A percentile compares a stretch with the other conserved stretches of the same genome.
Evolutionary conservation across 2,797 vertebrate species (phyloP).

Genomic region (Vireo griseus): DNA sequence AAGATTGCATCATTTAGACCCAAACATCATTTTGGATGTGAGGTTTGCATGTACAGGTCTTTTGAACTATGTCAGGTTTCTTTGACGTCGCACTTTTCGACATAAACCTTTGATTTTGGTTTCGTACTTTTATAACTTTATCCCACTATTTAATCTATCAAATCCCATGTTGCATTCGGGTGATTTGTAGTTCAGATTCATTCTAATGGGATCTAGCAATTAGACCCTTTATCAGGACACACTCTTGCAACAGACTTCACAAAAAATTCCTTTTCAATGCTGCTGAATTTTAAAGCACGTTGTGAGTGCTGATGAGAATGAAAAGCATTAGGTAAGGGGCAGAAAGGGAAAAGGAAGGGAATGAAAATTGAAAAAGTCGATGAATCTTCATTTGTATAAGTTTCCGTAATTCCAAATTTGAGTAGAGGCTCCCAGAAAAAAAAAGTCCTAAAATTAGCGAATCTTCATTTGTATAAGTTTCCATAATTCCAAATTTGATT

Average conservation of each 20-base stretch:
- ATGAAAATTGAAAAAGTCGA: neutral
- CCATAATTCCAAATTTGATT: neutral
- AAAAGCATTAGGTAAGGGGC: neutral
- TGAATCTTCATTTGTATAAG: neutral
- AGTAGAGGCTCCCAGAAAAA: neutral
- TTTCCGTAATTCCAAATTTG: neutral
- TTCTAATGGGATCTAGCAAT: neutral
- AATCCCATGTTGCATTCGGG: constrained; percentile 3
- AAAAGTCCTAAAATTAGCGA: neutral
- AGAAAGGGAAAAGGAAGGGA: neutral
- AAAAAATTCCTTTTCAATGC: neutral
- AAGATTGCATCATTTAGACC: constrained; percentile 38
- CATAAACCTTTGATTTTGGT: constrained; percentile 15
- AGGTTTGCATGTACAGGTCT: neutral
- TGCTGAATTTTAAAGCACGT: neutral
- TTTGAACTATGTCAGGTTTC: neutral
- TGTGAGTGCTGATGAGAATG: neutral
- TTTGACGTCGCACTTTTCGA: neutral
- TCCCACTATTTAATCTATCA: constrained; percentile 27
- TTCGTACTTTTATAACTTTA: constrained; percentile 15
- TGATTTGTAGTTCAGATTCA: neutral
- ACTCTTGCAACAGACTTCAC: neutral
- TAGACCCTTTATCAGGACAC: neutral
- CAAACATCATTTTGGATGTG: constrained; percentile 27
- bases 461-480: neutral